phyloP scores from a whole-genome alignment of 2,888 invertebrate species.

The Maniola hyperantus region DNA sequence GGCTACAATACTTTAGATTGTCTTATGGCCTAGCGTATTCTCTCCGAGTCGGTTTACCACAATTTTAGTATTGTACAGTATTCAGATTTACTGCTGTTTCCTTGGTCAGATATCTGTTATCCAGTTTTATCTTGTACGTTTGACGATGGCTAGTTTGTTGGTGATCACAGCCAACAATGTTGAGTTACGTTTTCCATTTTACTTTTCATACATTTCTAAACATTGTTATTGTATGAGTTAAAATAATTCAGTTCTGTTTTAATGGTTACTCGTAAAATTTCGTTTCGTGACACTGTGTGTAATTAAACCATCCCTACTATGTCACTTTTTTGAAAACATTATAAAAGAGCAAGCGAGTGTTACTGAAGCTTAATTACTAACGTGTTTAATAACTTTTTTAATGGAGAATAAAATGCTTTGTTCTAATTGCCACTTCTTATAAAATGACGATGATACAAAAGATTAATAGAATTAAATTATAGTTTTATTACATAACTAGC shows the following conservation, averaged over 20 bases:
- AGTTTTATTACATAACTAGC: neutral
- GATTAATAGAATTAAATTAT: neutral
- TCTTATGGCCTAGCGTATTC: too few relatives aligned
- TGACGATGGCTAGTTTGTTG: neutral
- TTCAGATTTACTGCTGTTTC: neutral
- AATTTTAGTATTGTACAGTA: neutral
- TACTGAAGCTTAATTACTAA: conserved; percentile 19
- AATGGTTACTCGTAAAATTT: conserved; percentile 30
- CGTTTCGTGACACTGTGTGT: conserved; percentile 32
- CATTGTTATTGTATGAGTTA: conserved; percentile 6
- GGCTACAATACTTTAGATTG: too few relatives aligned
- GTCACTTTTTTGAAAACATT: conserved; percentile 26
- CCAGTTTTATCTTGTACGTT: conserved; percentile 2
- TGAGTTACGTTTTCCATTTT: neutral
- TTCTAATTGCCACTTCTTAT: conserved; percentile 6
- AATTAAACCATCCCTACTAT: conserved; percentile 31
- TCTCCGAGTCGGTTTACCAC: too few relatives aligned
- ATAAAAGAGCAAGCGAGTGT: conserved; percentile 19
- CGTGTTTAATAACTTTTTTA: conserved; percentile 24
- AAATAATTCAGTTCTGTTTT: conserved; percentile 26
- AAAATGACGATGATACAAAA: neutral
- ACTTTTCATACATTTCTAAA: conserved; percentile 4
- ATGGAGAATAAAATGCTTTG: conserved; percentile 19
- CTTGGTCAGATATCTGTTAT: neutral
- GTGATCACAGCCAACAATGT: neutral